These are phyloP conservation scores for Pollenia labialis DNA, from an alignment of 2,888 invertebrate species.

Conservation along the genomic window DNA sequence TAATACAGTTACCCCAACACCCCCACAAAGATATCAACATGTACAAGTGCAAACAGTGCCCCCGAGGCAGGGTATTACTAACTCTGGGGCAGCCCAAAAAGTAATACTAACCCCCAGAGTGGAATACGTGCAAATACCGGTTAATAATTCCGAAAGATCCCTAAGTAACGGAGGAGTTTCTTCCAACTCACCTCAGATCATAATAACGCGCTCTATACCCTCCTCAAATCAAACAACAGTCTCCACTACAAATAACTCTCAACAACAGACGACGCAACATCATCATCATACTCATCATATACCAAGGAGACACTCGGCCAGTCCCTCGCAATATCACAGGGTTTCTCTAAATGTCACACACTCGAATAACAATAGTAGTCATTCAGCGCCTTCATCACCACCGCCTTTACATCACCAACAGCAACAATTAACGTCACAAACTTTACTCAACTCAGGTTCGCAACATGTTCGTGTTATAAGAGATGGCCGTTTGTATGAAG, in stretches of 20 bases:
- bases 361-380: constrained; percentile 51
- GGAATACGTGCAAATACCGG: constrained; percentile 78
- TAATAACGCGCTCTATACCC: constrained; percentile 80
- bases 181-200: constrained; percentile 79
- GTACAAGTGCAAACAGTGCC: constrained; percentile 82
- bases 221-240: constrained; percentile 53
- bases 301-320: constrained; percentile 79
- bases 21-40: constrained; percentile 80
- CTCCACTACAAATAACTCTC: constrained; percentile 58
- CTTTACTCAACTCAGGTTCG: constrained; percentile 71
- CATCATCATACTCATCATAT: constrained; percentile 73
- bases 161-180: constrained; percentile 58
- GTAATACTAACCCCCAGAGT: constrained; percentile 82
- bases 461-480: constrained; percentile 84
- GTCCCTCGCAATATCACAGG: constrained; percentile 80
- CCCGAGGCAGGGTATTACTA: constrained; percentile 79
- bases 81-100: constrained; percentile 79
- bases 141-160: constrained; percentile 54
- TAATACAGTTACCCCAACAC: constrained; percentile 23
- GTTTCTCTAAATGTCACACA: constrained; percentile 59
- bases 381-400: constrained; percentile 75
- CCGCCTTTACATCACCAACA: constrained; percentile 76
- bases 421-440: constrained; percentile 64
- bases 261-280: constrained; percentile 67
- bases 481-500: constrained; percentile 83